Conservation (phyloP, 2,113 vertebrate species). For the Ciconia boyciana region DNA sequence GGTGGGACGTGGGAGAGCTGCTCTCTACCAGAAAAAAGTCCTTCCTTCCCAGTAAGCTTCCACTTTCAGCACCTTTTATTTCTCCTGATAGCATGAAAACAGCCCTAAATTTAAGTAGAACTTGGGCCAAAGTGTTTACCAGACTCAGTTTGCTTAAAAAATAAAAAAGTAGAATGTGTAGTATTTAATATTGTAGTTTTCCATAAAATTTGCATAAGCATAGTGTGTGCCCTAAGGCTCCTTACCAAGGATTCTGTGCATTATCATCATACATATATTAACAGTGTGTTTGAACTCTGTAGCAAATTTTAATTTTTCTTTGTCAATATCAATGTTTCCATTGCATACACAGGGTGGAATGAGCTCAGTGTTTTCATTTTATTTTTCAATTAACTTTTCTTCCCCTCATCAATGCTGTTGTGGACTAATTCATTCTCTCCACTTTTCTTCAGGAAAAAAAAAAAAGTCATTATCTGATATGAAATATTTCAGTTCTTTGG, state of each 20-base stretch:
- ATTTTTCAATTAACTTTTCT: constrained; percentile 25
- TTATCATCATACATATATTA: not conserved
- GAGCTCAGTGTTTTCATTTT: not conserved
- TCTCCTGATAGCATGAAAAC: not conserved
- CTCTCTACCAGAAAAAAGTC: not conserved
- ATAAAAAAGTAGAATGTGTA: too few species aligned
- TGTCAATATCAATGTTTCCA: not conserved
- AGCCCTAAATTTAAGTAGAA: not conserved
- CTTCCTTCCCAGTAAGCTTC: not conserved
- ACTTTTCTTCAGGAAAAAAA: not conserved
- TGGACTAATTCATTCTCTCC: not conserved
- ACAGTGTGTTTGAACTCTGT: not conserved
- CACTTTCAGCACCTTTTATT: not conserved
- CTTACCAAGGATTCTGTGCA: not conserved
- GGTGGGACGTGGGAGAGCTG: accelerated
- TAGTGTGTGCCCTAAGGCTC: not conserved
- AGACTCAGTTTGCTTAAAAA: not conserved
- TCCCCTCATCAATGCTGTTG: not conserved
- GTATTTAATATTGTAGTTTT: not conserved
- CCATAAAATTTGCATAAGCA: not conserved
- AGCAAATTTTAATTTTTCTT: constrained; percentile 23
- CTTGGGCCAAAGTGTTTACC: not conserved
- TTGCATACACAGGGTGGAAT: not conserved
- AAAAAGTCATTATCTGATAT: not conserved
- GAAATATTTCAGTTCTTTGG: not conserved